A percentile compares a stretch with the other conserved stretches of the same genome.
phyloP scores from a whole-genome alignment of 2,113 vertebrate genomes.

The Entomyzon cyanotis region DNA sequence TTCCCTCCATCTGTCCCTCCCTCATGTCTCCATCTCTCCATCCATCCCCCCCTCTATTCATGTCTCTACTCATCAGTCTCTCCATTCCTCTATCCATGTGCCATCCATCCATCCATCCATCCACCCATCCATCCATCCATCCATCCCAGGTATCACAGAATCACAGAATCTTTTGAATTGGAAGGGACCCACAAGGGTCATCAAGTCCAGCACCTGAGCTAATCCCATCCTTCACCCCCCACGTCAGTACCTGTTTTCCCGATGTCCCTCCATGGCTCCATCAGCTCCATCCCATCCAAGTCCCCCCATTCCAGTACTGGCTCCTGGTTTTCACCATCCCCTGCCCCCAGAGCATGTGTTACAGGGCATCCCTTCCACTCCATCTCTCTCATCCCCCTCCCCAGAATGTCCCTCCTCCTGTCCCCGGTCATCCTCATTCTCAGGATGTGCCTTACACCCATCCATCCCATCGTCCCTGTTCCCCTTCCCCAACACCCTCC shows the following conservation, averaged over 20 bases:
- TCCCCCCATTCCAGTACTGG: background rate
- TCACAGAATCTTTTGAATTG: background rate
- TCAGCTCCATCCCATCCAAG: background rate
- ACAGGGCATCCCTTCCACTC: background rate
- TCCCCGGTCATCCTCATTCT: too few relatives aligned
- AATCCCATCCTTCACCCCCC: background rate
- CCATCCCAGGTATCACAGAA: background rate
- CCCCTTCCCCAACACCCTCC: background rate
- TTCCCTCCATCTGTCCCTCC: background rate
- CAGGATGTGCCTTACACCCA: background rate
- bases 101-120: background rate
- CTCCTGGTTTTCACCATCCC: background rate
- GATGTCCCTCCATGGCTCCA: accelerated
- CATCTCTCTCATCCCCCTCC: background rate
- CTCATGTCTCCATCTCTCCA: background rate
- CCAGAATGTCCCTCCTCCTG: background rate
- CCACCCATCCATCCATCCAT: background rate
- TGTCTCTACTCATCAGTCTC: background rate
- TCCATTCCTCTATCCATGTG: background rate
- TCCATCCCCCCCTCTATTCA: background rate
- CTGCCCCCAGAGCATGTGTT: background rate
- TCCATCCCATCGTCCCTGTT: background rate
- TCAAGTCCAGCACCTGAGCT: background rate
- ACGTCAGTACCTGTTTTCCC: background rate
- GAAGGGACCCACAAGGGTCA: background rate